Conservation (phyloP, 2,797 vertebrate species). For the Smutsia temminckii region DNA sequence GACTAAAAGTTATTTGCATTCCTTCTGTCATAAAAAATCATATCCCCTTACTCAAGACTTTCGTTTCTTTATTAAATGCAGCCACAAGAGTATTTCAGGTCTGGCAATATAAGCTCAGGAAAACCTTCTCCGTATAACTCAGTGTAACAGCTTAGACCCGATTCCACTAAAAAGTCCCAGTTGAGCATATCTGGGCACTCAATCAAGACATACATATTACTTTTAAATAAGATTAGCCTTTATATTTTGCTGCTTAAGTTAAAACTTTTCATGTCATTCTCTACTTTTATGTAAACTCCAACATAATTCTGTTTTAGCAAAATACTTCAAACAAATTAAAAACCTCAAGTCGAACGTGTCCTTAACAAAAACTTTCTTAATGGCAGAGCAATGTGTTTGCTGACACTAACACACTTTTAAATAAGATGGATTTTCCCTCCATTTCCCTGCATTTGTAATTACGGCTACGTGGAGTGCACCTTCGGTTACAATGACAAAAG, state of each 20-base stretch:
- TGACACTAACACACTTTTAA: constrained; percentile 85
- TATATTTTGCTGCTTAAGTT: constrained; percentile 91
- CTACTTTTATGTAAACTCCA: constrained; percentile 89
- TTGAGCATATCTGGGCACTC: constrained; percentile 88
- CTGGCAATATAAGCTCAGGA: constrained; percentile 87
- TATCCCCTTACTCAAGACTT: constrained; percentile 91
- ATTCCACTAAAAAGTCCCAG: constrained; percentile 88
- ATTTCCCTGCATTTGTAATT: constrained; percentile 84
- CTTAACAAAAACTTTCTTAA: constrained; percentile 82
- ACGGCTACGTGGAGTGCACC: constrained; percentile 64
- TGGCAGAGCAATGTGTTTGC: constrained; percentile 82
- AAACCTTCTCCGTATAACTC: constrained; percentile 87
- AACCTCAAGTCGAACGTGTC: constrained; percentile 85
- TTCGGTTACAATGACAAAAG: constrained; percentile 80
- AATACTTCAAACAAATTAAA: constrained; percentile 89
- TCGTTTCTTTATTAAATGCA: constrained; percentile 91
- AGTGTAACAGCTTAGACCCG: constrained; percentile 86
- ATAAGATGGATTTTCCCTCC: constrained; percentile 85
- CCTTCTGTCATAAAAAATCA: constrained; percentile 92
- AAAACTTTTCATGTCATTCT: constrained; percentile 91
- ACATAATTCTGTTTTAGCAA: constrained; percentile 87
- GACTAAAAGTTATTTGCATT: constrained; percentile 91
- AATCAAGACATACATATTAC: constrained; percentile 90
- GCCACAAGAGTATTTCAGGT: constrained; percentile 90
- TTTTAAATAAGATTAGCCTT: constrained; percentile 91